Percentiles rank a stretch among this genome's conserved stretches.
phyloP scores from a whole-genome alignment of 2,888 invertebrate genomes.

The Melinaea marsaeus region DNA sequence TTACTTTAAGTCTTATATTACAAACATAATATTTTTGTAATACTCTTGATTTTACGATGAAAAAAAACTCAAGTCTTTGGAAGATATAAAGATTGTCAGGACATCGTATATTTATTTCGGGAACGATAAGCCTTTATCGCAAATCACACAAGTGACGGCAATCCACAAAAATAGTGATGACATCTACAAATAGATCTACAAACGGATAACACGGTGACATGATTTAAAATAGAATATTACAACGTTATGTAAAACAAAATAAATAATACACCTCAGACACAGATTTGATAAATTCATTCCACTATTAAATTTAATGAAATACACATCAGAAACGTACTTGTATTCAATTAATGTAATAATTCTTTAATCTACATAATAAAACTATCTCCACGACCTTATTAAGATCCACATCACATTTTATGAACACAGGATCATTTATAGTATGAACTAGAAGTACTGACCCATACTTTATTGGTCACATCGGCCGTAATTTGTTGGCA shows the following conservation, averaged over 20 bases:
- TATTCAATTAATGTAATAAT: too few species aligned
- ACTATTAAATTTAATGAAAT: too few species aligned
- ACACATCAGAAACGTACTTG: too few species aligned
- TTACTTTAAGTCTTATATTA: too few species aligned
- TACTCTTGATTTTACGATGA: too few species aligned
- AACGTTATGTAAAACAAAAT: neutral
- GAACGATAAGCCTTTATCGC: neutral
- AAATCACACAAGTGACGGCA: neutral
- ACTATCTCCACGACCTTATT: neutral
- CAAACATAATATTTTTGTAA: too few species aligned
- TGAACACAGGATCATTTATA: slow-evolving; percentile 4
- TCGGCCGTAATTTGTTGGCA: slow-evolving; percentile 19
- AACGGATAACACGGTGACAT: neutral
- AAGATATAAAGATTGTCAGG: neutral
- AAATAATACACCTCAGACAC: neutral
- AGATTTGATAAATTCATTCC: too few species aligned
- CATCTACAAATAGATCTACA: neutral
- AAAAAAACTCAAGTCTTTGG: too few species aligned
- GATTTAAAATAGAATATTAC: neutral
- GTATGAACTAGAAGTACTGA: slow-evolving; percentile 9
- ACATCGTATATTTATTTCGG: neutral
- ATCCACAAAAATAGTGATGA: neutral
- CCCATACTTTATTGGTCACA: slow-evolving; percentile 17
- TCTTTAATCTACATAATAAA: too few species aligned
- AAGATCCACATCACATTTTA: slow-evolving; percentile 13